Base-by-base conservation (phyloP, 2,797 vertebrate genomes). In the Spinus olivaceus region DNA sequence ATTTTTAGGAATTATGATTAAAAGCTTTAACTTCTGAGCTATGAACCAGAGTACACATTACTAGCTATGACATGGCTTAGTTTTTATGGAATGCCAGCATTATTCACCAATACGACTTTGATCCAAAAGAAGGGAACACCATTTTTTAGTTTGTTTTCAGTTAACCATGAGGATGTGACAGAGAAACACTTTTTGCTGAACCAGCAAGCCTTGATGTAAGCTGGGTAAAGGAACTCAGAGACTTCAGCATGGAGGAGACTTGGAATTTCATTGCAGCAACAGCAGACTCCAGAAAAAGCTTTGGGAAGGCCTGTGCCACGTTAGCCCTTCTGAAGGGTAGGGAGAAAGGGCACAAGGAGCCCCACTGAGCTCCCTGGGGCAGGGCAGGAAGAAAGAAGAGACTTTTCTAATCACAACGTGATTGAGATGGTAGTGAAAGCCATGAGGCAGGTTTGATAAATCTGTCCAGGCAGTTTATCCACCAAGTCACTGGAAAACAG, bases 111-210 rank as follows among this genome's bases (percentile, higher is more conserved):
- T 42, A 30, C 1, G 5, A 33, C 37, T 84, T 71, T 33, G 33
- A 80, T 51, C 32, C 4, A 8, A 41, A 33, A 54, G 37, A 35
- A 37, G 9, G 7, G 3, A 79, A 74, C 32, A 7, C 1, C 0
- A 14, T 53, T 69, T 70, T 61, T 17, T 5, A 14, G 11, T 69
- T 65, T 33, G 18, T 19, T 76, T 69, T 54, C 1, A 2, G 42
- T n/a, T 42, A 86, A 9, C 33, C 77, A 51, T 0, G 0, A 65
- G 16, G 14, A 65, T n/a, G 28, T 1, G 3, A 46, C 6, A 49
- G 21, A 76, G 35, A 59, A 81, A 25, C 12, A 30, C 4, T 35
- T 85, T 57, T 32, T 71, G 46, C 32, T 82, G 42, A 80, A 42
- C 14, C 17, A 86, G 39, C 15, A 65, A 61, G 18, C 15, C 33